Percentiles rank a stretch among this genome's conserved stretches.
Evolutionary conservation across 2,113 vertebrate genomes (phyloP).

Genomic region (Calonectris borealis): DNA sequence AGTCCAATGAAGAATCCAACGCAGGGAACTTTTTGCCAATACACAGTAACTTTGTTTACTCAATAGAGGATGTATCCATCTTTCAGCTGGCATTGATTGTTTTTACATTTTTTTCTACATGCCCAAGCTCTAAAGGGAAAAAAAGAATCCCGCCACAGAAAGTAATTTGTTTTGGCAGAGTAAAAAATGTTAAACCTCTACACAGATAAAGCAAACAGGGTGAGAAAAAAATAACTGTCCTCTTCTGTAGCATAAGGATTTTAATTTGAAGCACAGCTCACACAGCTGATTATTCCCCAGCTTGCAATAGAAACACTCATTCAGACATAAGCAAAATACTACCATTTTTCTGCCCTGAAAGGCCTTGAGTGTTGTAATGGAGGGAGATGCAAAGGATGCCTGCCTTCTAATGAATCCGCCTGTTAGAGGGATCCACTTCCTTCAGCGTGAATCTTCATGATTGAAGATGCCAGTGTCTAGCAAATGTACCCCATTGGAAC

Average conservation of each 20-base stretch:
- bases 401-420: background rate
- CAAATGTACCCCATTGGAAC: background rate
- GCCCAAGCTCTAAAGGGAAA: background rate
- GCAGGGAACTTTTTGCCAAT: constrained; percentile 54
- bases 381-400: background rate
- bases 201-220: background rate
- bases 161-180: constrained; percentile 12
- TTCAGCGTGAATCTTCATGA: background rate
- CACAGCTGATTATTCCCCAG: background rate
- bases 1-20: constrained; percentile 27
- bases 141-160: background rate
- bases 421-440: background rate
- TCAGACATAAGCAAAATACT: background rate
- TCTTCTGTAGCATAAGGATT: background rate
- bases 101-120: background rate
- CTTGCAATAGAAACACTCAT: background rate
- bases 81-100: constrained; percentile 32
- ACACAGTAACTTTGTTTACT: constrained; percentile 55
- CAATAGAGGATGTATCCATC: constrained; percentile 17
- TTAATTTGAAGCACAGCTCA: background rate
- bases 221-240: background rate
- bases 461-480: background rate
- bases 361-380: background rate
- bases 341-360: background rate
- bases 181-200: background rate